phyloP scores from a whole-genome alignment of 30 jellyfish, hydroid and myxozoan species.

The Turritopsis rubra region DNA sequence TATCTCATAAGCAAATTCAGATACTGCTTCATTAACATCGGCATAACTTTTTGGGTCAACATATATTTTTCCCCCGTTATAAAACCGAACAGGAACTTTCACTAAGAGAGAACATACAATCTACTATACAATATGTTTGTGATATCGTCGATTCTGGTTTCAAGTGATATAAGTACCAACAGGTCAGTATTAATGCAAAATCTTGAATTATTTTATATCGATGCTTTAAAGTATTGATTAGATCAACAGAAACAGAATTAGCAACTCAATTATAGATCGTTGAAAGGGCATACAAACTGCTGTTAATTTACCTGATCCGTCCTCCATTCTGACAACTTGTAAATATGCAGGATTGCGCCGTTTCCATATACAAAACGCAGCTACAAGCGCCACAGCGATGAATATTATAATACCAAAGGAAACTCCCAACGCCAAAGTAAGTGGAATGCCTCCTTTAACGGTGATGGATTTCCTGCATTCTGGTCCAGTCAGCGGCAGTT shows the following conservation, averaged over 20 bases:
- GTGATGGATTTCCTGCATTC: background rate
- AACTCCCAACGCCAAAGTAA: conserved; percentile 36
- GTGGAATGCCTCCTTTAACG: conserved; percentile 52
- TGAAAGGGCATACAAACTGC: too few relatives aligned
- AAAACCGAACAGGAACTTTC: conserved; percentile 23
- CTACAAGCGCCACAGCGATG: conserved; percentile 18
- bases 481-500: conserved; percentile 7
- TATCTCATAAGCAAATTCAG: conserved; percentile 65
- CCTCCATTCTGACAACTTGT: conserved; percentile 71
- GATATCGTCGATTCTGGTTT: background rate
- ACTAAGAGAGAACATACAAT: conserved; percentile 14
- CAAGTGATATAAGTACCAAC: background rate
- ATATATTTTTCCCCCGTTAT: conserved; percentile 40
- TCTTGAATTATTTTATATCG: too few relatives aligned
- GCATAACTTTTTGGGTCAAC: conserved; percentile 79
- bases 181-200: too few relatives aligned
- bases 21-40: conserved; percentile 76
- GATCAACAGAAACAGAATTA: too few relatives aligned
- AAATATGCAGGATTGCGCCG: conserved; percentile 75
- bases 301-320: conserved; percentile 86
- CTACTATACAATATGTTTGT: background rate
- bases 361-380: conserved; percentile 36
- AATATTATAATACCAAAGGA: conserved; percentile 34
- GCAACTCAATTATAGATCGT: too few relatives aligned
- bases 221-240: too few relatives aligned